Base-by-base conservation (phyloP, 2,888 invertebrate genomes). In the Dryococelus australis region DNA sequence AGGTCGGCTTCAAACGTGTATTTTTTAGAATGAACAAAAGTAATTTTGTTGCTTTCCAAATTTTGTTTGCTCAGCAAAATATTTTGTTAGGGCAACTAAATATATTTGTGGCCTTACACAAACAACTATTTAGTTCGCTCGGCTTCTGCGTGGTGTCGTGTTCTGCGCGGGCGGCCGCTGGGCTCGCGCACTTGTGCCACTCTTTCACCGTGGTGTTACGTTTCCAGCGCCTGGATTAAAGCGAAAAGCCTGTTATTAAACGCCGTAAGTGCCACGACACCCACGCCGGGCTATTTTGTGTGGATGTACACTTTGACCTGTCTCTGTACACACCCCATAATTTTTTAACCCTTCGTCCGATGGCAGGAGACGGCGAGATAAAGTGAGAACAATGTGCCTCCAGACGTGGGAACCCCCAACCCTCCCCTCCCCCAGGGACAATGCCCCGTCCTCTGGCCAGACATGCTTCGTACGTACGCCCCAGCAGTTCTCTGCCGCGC, bases 261-360 rank as follows among this genome's bases (percentile, higher is more conserved):
- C 83, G 83, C 83, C 83, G 83, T 83, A 83, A 83, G 83, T 83
- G 83, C 83, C 43, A 28, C 43, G 83, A 83, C 83, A 83, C 83
- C 83, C 83, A 83, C 83, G 83, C 83, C 6, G 20, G 16, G 83
- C 83, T 13, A 43, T 83, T 83, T 83, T 35, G 83, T 83, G 83
- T 83, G 83, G 83, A 83, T 83, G 83, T 83, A 83, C 83, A 83
- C 83, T 83, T 83, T 83, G 83, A 83, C 83, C 83, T 83, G 83
- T 83, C 83, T 27, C 43, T 83, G 83, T 43, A 83, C 43, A 83
- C 83, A 83, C 83, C 83, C 83, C 83, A 28, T 83, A 83, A 83
- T 83, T 83, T 83, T 83, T 83, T 83, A 83, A 83, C 83, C 43
- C 28, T 43, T 83, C 28, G 43, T 28, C 28, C 83, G 35, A 83